Percentiles rank a stretch among this genome's conserved stretches.
Conservation (phyloP, 2,888 invertebrate genomes). For the Zaprionus lineosus region DNA sequence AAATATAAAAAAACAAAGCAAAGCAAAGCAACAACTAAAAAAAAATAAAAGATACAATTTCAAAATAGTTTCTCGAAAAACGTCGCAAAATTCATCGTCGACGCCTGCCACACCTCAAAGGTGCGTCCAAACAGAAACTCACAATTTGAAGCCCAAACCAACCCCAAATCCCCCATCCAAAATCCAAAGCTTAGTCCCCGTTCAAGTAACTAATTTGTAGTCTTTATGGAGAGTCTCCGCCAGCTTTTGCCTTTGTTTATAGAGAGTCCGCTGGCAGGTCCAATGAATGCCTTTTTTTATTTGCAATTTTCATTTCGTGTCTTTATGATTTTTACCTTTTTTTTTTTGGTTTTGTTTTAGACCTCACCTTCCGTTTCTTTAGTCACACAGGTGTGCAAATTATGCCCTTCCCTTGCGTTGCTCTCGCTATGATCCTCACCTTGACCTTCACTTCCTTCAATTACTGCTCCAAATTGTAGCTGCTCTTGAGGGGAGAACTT, state of each 20-base stretch:
- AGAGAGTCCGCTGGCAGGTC: slow-evolving; percentile 13
- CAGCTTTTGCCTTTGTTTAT: slow-evolving; percentile 16
- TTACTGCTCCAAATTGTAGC: no score
- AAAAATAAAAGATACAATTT: slow-evolving; percentile 54
- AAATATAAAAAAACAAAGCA: slow-evolving; percentile 31
- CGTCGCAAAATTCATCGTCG: slow-evolving; percentile 43
- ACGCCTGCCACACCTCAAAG: slow-evolving; percentile 58
- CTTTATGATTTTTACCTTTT: not conserved
- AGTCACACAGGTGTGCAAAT: slow-evolving; percentile 49
- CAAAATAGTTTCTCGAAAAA: slow-evolving; percentile 50
- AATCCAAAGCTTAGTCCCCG: no score
- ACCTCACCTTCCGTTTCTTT: no score
- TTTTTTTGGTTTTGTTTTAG: no score
- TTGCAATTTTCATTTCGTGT: slow-evolving; percentile 32
- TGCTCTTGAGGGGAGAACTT: no score
- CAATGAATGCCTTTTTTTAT: slow-evolving; percentile 26
- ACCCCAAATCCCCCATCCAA: slow-evolving; percentile 15
- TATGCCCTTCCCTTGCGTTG: slow-evolving; percentile 1
- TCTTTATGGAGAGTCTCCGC: slow-evolving; percentile 24
- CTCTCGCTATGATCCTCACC: slow-evolving; percentile 36
- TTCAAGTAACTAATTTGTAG: slow-evolving; percentile 53
- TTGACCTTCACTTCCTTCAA: slow-evolving; percentile 68
- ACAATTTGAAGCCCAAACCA: slow-evolving; percentile 14
- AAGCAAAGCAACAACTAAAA: slow-evolving; percentile 23
- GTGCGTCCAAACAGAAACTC: slow-evolving; percentile 50